Base-by-base conservation (phyloP, 2,797 vertebrate species). In the Allobates femoralis region DNA sequence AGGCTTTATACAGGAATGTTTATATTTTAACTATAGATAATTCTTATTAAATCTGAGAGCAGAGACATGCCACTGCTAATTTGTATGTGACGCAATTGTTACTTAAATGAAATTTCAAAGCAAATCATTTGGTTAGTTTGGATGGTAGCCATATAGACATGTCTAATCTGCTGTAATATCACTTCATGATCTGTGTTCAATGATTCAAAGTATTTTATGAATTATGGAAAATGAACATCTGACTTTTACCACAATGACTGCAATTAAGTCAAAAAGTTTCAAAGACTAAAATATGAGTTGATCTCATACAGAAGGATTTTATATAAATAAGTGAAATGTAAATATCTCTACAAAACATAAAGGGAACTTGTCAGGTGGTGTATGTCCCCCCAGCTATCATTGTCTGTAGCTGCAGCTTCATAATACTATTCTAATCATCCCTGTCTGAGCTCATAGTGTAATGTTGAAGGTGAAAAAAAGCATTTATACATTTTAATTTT, bases 101-200 rank as follows among this genome's bases (percentile, higher is more conserved):
- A 77, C 51, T 84, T 60, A 30, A 84, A 62, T 76, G 3, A 46
- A 23, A 50, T 84, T 76, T 76, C 56, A 77, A 73, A 83, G 62
- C 30, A 32, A 77, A 60, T 51, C 60, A 77, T 77, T 84, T 76
- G 62, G 82, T 46, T 58, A 84, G 60, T 85, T 85, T 78, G 83
- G 83, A 85, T 53, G 28, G 56, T 28, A 77, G 73, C 58, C 82
- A 84, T n/a, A n/a, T 62, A 84, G 32, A 84, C 71, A 84, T 75
- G 55, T 76, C 56, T 74, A 34, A 84, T 84, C 73, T 77, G 73
- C 58, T 51, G 50, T 64, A 6, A 77, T 64, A 58, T 84, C 73
- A 64, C 83, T 71, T 30, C 32, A 56, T 56, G 51, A 73, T 37
- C 81, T 32, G 14, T 64, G 23, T 37, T 60, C 41, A 32, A 26